Conservation (phyloP, 2,113 vertebrate species). For the Deroptyus accipitrinus region DNA sequence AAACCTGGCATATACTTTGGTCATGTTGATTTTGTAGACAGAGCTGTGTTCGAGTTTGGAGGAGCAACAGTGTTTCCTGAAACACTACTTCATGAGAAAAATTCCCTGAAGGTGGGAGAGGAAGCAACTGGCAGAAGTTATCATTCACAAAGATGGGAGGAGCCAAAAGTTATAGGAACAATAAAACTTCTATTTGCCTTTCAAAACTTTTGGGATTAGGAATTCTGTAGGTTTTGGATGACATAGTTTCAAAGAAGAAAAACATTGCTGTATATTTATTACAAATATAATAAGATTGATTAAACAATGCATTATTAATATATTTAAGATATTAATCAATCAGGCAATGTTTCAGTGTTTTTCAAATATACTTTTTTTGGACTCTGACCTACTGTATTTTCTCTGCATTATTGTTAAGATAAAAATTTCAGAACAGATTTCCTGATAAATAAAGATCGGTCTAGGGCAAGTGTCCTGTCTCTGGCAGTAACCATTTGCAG, state of each 20-base stretch:
- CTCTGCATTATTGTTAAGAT: background rate
- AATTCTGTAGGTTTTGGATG: background rate
- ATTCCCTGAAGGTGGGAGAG: background rate
- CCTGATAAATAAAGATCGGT: background rate
- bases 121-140: background rate
- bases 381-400: background rate
- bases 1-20: background rate
- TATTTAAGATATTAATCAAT: background rate
- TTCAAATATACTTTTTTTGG: background rate
- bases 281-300: background rate
- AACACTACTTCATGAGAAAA: background rate
- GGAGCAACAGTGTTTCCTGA: background rate
- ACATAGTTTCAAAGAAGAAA: background rate
- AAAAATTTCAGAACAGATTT: background rate
- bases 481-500: background rate
- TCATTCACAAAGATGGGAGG: background rate
- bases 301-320: background rate
- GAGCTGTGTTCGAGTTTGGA: background rate
- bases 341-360: background rate
- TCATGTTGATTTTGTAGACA: background rate
- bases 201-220: background rate
- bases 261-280: background rate
- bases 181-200: background rate
- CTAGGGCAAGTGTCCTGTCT: background rate
- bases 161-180: background rate